Evolutionary conservation across 64 coral and sea anemone species (phyloP).

Genomic region (Anthopleura sola): DNA sequence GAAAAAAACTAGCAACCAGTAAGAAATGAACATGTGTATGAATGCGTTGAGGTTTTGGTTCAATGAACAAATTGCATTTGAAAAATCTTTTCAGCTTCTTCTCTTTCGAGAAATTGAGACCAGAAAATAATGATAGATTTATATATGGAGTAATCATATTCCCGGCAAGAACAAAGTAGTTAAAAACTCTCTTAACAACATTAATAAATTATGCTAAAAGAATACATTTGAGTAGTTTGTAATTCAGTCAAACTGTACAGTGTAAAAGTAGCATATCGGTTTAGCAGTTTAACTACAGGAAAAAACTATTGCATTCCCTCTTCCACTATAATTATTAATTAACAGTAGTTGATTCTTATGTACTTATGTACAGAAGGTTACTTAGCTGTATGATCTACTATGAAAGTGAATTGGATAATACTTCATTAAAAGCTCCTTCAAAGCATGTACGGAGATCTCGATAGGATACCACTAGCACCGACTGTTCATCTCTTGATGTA

Average conservation of each 20-base stretch:
- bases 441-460: conserved; percentile 86
- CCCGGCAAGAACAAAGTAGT: no score
- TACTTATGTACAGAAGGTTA: not conserved
- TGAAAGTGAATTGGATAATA: conserved; percentile 62
- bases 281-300: conserved; percentile 7
- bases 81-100: not conserved
- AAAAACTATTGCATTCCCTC: not conserved
- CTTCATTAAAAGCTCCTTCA: conserved; percentile 84
- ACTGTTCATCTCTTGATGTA: conserved; percentile 89
- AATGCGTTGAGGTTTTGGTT: no score
- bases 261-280: not conserved
- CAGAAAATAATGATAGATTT: not conserved
- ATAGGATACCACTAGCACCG: conserved; percentile 92
- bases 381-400: conserved; percentile 20
- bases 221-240: not conserved
- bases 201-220: not conserved
- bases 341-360: not conserved
- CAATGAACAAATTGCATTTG: not conserved
- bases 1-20: not conserved
- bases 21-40: no score
- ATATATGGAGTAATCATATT: no score
- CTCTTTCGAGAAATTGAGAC: not conserved
- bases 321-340: not conserved
- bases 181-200: no score
- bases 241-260: not conserved